Evolutionary conservation across 2,113 vertebrate species (phyloP).

Genomic region (Amblyornis subalaris): DNA sequence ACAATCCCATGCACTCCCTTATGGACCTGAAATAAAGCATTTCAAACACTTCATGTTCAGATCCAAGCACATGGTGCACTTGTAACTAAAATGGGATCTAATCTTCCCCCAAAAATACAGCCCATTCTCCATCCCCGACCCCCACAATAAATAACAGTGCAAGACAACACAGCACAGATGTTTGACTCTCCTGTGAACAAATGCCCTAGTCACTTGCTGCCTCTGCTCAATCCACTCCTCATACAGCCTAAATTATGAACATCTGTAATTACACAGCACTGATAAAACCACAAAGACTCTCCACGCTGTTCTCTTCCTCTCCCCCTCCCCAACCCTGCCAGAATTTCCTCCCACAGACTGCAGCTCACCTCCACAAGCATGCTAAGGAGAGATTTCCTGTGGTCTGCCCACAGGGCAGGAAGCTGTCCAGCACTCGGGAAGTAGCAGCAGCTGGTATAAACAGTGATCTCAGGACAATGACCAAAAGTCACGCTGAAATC

Average conservation of each 20-base stretch:
- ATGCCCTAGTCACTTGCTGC: background rate
- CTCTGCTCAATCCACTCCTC: background rate
- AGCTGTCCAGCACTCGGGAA: conserved; percentile 87
- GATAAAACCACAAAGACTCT: background rate
- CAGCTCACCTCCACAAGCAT: conserved; percentile 94
- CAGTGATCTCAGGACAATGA: conserved; percentile 95
- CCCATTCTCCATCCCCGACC: background rate
- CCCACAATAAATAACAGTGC: background rate
- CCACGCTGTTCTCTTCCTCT: background rate
- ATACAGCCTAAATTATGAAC: fast-evolving
- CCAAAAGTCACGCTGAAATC: conserved; percentile 92
- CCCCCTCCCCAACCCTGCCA: background rate
- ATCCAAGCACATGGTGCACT: background rate
- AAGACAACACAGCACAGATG: background rate
- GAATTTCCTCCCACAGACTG: background rate
- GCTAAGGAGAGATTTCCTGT: conserved; percentile 90
- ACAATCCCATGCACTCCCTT: conserved; percentile 92
- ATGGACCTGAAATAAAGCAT: conserved; percentile 79
- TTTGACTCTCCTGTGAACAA: background rate
- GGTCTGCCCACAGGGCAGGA: conserved; percentile 85
- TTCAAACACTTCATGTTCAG: background rate
- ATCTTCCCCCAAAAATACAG: background rate
- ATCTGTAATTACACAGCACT: background rate
- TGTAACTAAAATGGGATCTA: background rate
- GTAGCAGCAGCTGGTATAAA: conserved; percentile 91